phyloP scores from a whole-genome alignment of 2,797 vertebrate genomes.

The Decapterus maruadsi region DNA sequence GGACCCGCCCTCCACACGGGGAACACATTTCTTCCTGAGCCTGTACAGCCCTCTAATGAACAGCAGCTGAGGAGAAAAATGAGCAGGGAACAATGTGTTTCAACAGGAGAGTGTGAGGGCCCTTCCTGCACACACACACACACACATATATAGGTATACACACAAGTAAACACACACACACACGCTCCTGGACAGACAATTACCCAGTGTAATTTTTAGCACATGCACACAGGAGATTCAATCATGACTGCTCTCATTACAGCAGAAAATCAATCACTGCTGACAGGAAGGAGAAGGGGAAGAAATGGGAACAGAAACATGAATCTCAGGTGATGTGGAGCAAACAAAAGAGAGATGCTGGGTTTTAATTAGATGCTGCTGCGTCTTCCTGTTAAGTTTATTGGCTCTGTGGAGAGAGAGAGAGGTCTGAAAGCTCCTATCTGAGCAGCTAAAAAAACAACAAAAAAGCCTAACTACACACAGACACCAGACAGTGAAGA shows the following conservation, averaged over 20 bases:
- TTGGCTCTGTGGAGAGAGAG: background rate
- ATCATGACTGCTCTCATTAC: conserved; percentile 72
- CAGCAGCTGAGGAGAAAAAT: conserved; percentile 74
- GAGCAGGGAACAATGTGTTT: conserved; percentile 72
- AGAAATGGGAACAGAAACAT: conserved; percentile 45
- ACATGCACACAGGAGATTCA: conserved; percentile 70
- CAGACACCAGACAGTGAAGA: background rate
- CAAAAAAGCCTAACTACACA: background rate
- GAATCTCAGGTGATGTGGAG: conserved; percentile 35
- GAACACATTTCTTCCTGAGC: conserved; percentile 68
- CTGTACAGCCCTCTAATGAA: conserved; percentile 70
- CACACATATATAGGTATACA: conserved; percentile 23
- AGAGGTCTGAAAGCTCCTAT: background rate
- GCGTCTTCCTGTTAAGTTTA: conserved; percentile 27
- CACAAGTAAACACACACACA: conserved; percentile 13
- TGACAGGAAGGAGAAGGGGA: conserved; percentile 47
- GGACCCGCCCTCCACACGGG: conserved; percentile 71
- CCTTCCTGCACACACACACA: conserved; percentile 20
- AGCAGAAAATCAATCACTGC: conserved; percentile 75
- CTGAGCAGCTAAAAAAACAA: background rate
- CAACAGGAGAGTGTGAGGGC: conserved; percentile 55
- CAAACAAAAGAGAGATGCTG: conserved; percentile 51
- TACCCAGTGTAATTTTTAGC: conserved; percentile 64
- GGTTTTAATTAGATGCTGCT: background rate
- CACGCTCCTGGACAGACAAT: conserved; percentile 43